phyloP scores from a whole-genome alignment of 2,888 invertebrate species.

The Marasmarcha lunaedactyla region DNA sequence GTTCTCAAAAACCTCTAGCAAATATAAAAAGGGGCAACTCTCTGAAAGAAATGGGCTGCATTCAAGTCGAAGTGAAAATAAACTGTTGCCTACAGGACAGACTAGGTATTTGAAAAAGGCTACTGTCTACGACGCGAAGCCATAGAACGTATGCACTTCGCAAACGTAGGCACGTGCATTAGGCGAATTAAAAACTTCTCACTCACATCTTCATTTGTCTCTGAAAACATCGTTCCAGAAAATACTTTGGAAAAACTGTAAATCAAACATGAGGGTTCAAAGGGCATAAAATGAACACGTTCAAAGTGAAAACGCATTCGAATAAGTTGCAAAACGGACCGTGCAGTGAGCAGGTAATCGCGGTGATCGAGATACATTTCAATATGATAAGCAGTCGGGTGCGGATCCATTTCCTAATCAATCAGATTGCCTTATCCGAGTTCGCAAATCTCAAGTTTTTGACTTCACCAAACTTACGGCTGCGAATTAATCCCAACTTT shows the following conservation, averaged over 20 bases:
- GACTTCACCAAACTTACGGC: too few relatives aligned
- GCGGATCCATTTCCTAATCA: conserved; percentile 1
- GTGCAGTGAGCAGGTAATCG: conserved; percentile 40
- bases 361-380: conserved; percentile 42
- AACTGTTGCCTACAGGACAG: conserved; percentile 39
- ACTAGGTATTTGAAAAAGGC: not conserved
- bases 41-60: conserved; percentile 23
- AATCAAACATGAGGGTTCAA: conserved; percentile 59
- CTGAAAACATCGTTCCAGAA: conserved; percentile 26
- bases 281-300: conserved; percentile 53
- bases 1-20: not conserved
- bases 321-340: conserved; percentile 35
- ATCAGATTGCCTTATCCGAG: conserved; percentile 17
- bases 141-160: conserved; percentile 47
- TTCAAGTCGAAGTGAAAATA: conserved; percentile 48
- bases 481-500: too few relatives aligned
- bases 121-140: conserved; percentile 20
- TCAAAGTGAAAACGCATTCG: conserved; percentile 46
- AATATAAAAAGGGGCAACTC: conserved; percentile 12
- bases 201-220: conserved; percentile 49
- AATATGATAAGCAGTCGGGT: conserved; percentile 31
- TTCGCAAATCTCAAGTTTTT: too few relatives aligned
- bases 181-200: conserved; percentile 65
- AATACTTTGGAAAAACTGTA: conserved; percentile 18
- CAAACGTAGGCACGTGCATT: conserved; percentile 52